These are phyloP conservation scores for Oscheius onirici DNA, from an alignment of 2,888 invertebrate species.

Conservation along the genomic window DNA sequence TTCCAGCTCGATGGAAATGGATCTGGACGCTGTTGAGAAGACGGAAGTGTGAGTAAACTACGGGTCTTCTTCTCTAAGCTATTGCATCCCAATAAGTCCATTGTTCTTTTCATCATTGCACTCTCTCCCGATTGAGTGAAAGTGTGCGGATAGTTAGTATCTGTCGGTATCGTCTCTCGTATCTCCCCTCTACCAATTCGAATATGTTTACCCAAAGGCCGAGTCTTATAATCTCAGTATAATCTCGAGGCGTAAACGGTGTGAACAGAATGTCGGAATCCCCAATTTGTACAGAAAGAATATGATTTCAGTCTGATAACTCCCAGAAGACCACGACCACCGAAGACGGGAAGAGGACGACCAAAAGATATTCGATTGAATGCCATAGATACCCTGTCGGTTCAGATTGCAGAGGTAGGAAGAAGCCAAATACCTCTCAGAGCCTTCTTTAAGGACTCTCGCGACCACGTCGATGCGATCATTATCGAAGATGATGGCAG, in stretches of 20 bases:
- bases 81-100: neutral
- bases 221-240: too few species aligned
- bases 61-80: neutral
- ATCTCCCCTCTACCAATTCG: too few species aligned
- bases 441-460: conserved; percentile 17
- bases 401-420: conserved; percentile 13
- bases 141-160: too few species aligned
- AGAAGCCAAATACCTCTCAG: neutral
- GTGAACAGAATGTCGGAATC: too few species aligned
- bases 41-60: conserved; percentile 23
- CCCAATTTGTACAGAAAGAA: too few species aligned
- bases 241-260: too few species aligned
- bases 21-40: conserved; percentile 25
- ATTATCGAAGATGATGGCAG: conserved; percentile 23
- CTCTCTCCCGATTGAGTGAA: too few species aligned
- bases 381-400: conserved; percentile 19
- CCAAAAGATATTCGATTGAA: conserved; percentile 27
- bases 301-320: conserved; percentile 38
- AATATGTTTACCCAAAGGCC: too few species aligned
- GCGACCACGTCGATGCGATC: conserved; percentile 26
- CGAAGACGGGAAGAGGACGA: conserved; percentile 35
- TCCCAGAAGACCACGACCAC: conserved; percentile 38
- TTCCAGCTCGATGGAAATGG: conserved; percentile 11
- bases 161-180: too few species aligned
- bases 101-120: neutral